A percentile compares a stretch with the other conserved stretches of the same genome.
phyloP scores from a whole-genome alignment of 2,888 invertebrate genomes.

The Alloscopus bannaensis region DNA sequence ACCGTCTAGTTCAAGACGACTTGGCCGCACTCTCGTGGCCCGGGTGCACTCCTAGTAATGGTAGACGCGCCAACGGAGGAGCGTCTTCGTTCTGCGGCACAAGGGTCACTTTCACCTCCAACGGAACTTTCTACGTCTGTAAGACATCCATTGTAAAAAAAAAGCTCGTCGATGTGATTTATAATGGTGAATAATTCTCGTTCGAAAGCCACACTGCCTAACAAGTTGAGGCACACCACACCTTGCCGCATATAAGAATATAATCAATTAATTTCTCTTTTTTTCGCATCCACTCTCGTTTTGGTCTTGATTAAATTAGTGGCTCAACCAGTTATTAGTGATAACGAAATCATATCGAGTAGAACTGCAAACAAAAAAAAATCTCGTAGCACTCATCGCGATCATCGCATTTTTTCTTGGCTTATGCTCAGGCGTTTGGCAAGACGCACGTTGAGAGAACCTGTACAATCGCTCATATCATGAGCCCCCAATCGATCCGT shows the following conservation, averaged over 20 bases:
- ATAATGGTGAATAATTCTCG: too few relatives aligned
- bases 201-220: too few relatives aligned
- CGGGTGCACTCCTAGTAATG: slow-evolving; percentile 32
- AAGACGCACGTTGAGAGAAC: too few relatives aligned
- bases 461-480: too few relatives aligned
- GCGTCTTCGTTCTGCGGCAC: slow-evolving; percentile 53
- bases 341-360: too few relatives aligned
- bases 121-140: slow-evolving; percentile 73
- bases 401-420: too few relatives aligned
- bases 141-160: slow-evolving; percentile 60
- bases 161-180: too few relatives aligned
- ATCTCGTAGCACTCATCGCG: too few relatives aligned
- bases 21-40: slow-evolving; percentile 68
- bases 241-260: not conserved
- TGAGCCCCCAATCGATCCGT: too few relatives aligned
- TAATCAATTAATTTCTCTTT: slow-evolving; percentile 28
- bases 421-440: too few relatives aligned
- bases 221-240: too few relatives aligned
- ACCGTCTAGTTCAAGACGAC: slow-evolving; percentile 65
- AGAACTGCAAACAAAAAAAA: too few relatives aligned
- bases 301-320: slow-evolving; percentile 22
- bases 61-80: not conserved
- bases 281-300: not conserved
- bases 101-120: slow-evolving; percentile 69
- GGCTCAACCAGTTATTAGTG: slow-evolving; percentile 21